These are phyloP conservation scores for Leptobrachium leishanense DNA, from an alignment of 2,113 vertebrate genomes.

Conservation along the genomic window DNA sequence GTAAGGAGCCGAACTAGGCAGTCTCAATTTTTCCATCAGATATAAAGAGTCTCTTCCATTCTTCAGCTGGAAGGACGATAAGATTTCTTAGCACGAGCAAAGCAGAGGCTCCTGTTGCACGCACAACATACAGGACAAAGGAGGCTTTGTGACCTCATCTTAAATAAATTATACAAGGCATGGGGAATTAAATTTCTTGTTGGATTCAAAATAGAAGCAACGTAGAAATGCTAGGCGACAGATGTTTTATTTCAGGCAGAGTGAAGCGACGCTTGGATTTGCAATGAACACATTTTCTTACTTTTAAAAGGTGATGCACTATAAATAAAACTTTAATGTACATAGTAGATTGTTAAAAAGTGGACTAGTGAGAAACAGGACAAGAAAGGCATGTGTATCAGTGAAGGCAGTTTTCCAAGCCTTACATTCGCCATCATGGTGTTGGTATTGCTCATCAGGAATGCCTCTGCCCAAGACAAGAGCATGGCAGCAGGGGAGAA, in stretches of 20 bases:
- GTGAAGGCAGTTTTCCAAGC: too few relatives aligned
- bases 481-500: too few relatives aligned
- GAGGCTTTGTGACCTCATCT: slow-evolving; percentile 45
- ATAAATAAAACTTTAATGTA: too few relatives aligned
- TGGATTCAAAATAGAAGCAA: slow-evolving; percentile 20
- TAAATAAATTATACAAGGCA: slow-evolving; percentile 52
- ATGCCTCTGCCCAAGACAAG: too few relatives aligned
- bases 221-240: slow-evolving; percentile 25
- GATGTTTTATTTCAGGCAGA: slow-evolving; percentile 16
- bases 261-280: not conserved
- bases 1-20: too few relatives aligned
- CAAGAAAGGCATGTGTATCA: too few relatives aligned
- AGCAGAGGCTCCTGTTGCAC: slow-evolving; percentile 13
- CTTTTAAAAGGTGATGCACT: too few relatives aligned
- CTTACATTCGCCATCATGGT: too few relatives aligned
- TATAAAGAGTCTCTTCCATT: not conserved
- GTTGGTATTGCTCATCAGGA: too few relatives aligned
- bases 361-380: too few relatives aligned
- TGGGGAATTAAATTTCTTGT: not conserved
- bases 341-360: too few relatives aligned
- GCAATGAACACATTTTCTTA: not conserved
- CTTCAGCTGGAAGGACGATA: not conserved
- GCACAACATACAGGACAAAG: slow-evolving; percentile 7
- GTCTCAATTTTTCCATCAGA: not conserved
- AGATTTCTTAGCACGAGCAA: slow-evolving; percentile 5